Evolutionary conservation across 2,797 vertebrate species (phyloP), one percentile per base, ranked within the genome.

Genomic region (Intellagama lesueurii): DNA sequence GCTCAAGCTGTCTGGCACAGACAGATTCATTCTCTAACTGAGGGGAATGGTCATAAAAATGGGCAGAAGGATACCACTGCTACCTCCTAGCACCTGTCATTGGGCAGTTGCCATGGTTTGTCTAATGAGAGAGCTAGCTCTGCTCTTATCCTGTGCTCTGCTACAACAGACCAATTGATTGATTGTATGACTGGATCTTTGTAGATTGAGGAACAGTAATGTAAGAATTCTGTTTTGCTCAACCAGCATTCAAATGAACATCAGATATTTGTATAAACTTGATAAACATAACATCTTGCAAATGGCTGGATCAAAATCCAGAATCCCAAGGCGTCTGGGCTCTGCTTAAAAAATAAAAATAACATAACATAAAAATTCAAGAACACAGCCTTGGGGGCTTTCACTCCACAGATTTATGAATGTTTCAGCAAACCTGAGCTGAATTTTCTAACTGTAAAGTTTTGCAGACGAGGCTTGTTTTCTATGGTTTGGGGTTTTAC

Each of bases 401-500:
- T 89, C 87, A 89, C 9, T 91, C 68, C 72, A 1, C 84, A n/a
- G 26, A 64, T 87, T 82, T 81, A 72, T 79, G 87, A 91, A 44
- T 82, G 70, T 90, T 94, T 93, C 66, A 44, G 89, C 78, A 87
- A 95, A 92, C 89, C 85, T 94, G 90, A 88, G 91, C 89, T 0
- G 90, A 91, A 89, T 94, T 95, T 95, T 88, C 91, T 92, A 77
- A 83, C 81, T 79, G 40, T 19, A 30, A 89, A 91, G 90, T 85
- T 69, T 77, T 91, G 79, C 88, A 90, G 91, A 93, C 92, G 93
- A 94, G 91, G 90, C 88, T 85, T 91, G 87, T 95, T 95, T 95
- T 95, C 92, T 91, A 90, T 87, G 92, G 93, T 93, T 93, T 94
- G 89, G 92, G 72, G 87, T 93, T 96, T 95, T 95, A 95, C 90